Conservation (phyloP, 2,113 vertebrate genomes). For the Arothron firmamentum region DNA sequence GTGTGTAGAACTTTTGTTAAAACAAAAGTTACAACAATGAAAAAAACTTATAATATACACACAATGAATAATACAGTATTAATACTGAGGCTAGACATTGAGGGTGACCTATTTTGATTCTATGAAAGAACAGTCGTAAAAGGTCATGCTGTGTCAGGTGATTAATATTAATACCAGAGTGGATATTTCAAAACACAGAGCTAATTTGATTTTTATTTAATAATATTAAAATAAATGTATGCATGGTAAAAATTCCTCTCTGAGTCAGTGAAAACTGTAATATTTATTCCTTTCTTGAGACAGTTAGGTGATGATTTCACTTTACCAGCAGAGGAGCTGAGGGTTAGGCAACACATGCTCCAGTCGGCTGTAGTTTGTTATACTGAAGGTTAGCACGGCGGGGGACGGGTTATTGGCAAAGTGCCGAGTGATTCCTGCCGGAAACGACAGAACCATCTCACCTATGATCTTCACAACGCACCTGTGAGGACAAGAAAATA, state of each 20-base stretch:
- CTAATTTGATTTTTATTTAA: slow-evolving; percentile 21
- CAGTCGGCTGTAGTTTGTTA: slow-evolving; percentile 95
- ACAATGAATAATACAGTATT: not conserved
- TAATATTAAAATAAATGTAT: no score
- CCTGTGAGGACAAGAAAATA: slow-evolving; percentile 63
- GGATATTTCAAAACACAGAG: not conserved
- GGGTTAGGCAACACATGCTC: slow-evolving; percentile 99
- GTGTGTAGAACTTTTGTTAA: not conserved
- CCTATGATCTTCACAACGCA: slow-evolving; percentile 97
- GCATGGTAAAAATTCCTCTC: not conserved
- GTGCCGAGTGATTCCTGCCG: slow-evolving; percentile 96
- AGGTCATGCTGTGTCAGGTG: not conserved
- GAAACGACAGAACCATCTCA: slow-evolving; percentile 98
- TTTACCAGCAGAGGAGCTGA: slow-evolving; percentile 98
- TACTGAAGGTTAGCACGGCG: slow-evolving; percentile 92
- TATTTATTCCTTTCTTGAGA: not conserved
- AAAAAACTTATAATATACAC: not conserved
- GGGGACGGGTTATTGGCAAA: slow-evolving; percentile 95
- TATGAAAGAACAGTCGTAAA: not conserved
- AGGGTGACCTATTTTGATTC: slow-evolving; percentile 6
- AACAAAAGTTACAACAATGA: not conserved
- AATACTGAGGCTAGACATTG: not conserved
- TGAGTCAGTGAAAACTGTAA: not conserved
- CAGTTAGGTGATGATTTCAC: slow-evolving; percentile 34
- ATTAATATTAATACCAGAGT: slow-evolving; percentile 4